A percentile compares a stretch with the other conserved stretches of the same genome.
Evolutionary conservation across 2,888 invertebrate species (phyloP).

Genomic region (Fissipunctia ypsillon): DNA sequence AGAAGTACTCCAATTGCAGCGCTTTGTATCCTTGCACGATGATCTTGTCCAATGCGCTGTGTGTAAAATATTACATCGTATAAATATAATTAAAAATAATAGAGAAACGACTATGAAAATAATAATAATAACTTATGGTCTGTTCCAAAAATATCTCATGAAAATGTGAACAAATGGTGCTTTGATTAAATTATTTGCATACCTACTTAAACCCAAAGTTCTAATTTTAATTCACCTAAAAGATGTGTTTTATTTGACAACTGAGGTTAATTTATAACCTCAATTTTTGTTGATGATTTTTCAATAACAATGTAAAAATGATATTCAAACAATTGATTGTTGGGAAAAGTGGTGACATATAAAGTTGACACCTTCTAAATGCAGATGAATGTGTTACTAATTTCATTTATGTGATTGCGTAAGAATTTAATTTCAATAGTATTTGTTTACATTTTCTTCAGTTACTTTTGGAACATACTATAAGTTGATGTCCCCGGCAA

Average conservation of each 20-base stretch:
- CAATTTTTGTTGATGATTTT: neutral
- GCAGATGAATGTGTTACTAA: neutral
- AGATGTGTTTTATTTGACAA: neutral
- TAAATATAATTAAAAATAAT: neutral
- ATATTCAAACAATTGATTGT: neutral
- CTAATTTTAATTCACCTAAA: neutral
- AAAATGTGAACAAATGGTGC: neutral
- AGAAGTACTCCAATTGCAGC: slow-evolving; percentile 99
- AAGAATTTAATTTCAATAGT: neutral
- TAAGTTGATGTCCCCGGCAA: neutral
- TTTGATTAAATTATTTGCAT: too few species aligned
- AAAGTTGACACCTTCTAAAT: neutral
- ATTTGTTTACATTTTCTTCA: neutral
- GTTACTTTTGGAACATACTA: neutral
- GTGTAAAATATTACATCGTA: slow-evolving; percentile 67
- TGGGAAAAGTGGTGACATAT: neutral
- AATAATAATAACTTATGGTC: neutral
- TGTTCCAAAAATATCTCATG: neutral
- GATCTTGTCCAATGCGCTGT: slow-evolving; percentile 98
- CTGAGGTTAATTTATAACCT: neutral
- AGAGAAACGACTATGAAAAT: neutral
- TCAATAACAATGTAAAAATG: too few species aligned
- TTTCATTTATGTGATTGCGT: neutral
- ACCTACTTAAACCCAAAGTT: neutral
- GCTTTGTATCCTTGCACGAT: slow-evolving; percentile 99